These are phyloP conservation scores for Diplosoma virens DNA, from an alignment of 23 tunicate species.

Conservation along the genomic window DNA sequence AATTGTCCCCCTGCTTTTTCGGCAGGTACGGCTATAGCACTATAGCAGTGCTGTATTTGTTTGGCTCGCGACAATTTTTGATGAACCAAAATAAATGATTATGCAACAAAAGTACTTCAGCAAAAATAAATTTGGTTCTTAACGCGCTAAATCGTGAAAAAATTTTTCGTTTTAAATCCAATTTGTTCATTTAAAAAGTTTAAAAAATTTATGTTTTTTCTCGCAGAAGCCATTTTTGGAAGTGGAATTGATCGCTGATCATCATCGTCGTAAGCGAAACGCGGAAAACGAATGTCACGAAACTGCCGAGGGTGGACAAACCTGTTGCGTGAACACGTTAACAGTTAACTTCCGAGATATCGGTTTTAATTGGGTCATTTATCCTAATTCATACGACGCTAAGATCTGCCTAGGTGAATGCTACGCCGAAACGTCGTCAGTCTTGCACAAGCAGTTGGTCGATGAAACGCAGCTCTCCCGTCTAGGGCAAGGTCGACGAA, in stretches of 20 bases:
- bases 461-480: background rate
- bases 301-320: background rate
- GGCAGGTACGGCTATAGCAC: too few relatives aligned
- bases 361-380: conserved; percentile 83
- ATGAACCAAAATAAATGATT: too few relatives aligned
- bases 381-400: conserved; percentile 49
- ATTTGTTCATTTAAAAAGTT: too few relatives aligned
- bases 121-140: too few relatives aligned
- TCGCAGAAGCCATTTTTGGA: conserved; percentile 85
- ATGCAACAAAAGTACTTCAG: too few relatives aligned
- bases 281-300: background rate
- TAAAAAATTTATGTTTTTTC: too few relatives aligned
- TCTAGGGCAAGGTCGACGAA: conserved; percentile 20
- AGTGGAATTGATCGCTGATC: conserved; percentile 32
- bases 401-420: conserved; percentile 78
- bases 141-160: too few relatives aligned
- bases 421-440: conserved; percentile 11
- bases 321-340: conserved; percentile 60
- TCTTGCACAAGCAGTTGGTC: background rate
- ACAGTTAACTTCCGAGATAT: conserved; percentile 40
- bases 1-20: too few relatives aligned
- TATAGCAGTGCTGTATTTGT: too few relatives aligned
- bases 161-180: too few relatives aligned
- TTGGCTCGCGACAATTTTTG: too few relatives aligned
- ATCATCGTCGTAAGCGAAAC: conserved; percentile 37